Evolutionary conservation across 1,140 invertebrate species (phyloP), one percentile per base, ranked within the genome.

Genomic region (Pseudobourletiella spinata): DNA sequence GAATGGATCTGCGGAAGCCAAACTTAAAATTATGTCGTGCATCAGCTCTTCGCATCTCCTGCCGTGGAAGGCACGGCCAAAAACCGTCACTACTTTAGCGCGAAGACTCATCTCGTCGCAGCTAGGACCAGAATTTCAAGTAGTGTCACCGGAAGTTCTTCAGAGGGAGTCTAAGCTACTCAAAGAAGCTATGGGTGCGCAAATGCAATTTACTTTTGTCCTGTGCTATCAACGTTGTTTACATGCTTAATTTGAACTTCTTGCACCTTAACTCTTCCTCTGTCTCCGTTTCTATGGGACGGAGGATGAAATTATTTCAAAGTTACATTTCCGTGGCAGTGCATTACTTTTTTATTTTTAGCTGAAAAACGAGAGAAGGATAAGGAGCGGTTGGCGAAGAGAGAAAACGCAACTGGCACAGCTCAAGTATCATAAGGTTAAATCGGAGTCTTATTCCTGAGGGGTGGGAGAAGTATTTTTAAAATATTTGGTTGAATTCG

Each of bases 51-150:
- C 20, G 15, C 25, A 54, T 28, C 15, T 25, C 20, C 44, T 60
- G 11, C 58, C 58, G 11, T 60, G 11, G 18, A 60, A 60, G 24
- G 20, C 18, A 2, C 14, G 58, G 32, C 58, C 58, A 60, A 50
- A 50, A 18, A 60, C 58, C 14, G 58, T 52, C 3, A 28, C 50
- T 26, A 28, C 28, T 30, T 8, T 54, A 11, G 50, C 50, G 16
- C 6, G 50, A 28, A 4, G 50, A 8, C 20, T 54, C 11, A 54
- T 54, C 25, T 54, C 50, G 6, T 48, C 46, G 16, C 46, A 48
- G 24, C 46, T 48, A 6, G 46, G 46, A 11, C 46, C 46, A 18
- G 50, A 54, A 54, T 54, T 54, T 28, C 8, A 26, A 26, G 28
- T 8, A 3, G 20, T 11, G 26, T 54, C 25, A 14, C 50, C 25